Evolutionary conservation across 53 echinoderm and acorn worm genomes (phyloP), one percentile per base, ranked within the genome.

Genomic region (Stichopus horrens): DNA sequence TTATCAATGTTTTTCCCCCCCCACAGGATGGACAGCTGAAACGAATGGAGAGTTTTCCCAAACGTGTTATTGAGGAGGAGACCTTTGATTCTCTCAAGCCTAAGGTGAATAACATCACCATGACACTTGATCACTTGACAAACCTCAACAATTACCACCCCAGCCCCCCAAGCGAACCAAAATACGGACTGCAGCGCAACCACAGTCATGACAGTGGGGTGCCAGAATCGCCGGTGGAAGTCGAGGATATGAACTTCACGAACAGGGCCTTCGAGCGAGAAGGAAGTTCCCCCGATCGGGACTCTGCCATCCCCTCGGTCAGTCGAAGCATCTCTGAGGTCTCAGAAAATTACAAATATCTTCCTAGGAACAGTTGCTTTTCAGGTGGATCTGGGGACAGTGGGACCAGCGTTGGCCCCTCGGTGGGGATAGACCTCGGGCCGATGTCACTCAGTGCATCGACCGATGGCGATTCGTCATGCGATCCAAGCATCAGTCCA

Each of bases 171-270:
- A 81, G 11, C 56, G 21, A 58, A 57, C 81, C 81, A 81, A 81
- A 81, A 14, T 3, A 55, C 20, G 8, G 7, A 55, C 16, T 81
- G 54, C 21, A 81, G 57, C 56, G 81, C 16, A 55, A 57, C 81
- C 8, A 81, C 57, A 81, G 81, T 57, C 81, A 81, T 22, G 81
- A 81, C 81, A 81, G 81, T 53, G 81, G 71, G 75, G 22, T 81
- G 53, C 81, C 81, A 20, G 81, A 81, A n/a, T 81, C 81, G 4
- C 81, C 81, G 9, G 53, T 9, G 18, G 56, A 56, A 8, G 18
- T 10, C 18, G 57, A 56, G n/a, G 57, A 8, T 9, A 81, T 81
- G 56, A 6, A 5, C 21, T 81, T 54, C 56, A 57, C 57, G n/a
- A 81, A 56, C 20, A 5, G 1, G 56, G 81, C 57, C 6, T 81